Evolutionary conservation across 2,888 invertebrate species (phyloP).

Genomic region (Drosophila borealis): DNA sequence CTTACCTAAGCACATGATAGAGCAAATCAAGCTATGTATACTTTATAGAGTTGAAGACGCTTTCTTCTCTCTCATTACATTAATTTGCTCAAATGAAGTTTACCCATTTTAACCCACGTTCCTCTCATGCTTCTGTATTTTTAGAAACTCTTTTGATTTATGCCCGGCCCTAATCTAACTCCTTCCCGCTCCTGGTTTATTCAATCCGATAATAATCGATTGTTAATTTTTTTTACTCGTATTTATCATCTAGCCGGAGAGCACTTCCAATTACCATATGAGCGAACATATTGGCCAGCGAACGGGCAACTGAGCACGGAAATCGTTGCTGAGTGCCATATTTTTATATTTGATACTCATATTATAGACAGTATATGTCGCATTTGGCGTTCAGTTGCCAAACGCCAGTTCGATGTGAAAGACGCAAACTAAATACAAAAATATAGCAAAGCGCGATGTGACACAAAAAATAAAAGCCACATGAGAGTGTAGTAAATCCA

Average conservation of each 20-base stretch:
- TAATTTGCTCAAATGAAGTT: too few species aligned
- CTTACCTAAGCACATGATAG: too few species aligned
- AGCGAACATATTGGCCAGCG: constrained; percentile 47
- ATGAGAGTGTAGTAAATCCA: constrained; percentile 9
- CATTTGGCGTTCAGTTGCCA: constrained; percentile 66
- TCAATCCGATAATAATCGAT: constrained; percentile 34
- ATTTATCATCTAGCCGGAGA: constrained; percentile 18
- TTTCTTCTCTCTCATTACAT: too few species aligned
- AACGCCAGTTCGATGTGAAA: constrained; percentile 65
- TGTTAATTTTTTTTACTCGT: constrained; percentile 33
- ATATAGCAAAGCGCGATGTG: constrained; percentile 28
- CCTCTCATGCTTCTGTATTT: too few species aligned
- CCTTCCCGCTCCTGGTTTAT: background rate
- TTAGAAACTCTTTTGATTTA: background rate
- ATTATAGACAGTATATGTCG: constrained; percentile 40
- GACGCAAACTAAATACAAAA: constrained; percentile 52
- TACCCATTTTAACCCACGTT: too few species aligned
- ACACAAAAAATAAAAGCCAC: constrained; percentile 20
- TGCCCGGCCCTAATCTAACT: background rate
- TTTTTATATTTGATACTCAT: constrained; percentile 31
- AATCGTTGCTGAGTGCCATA: constrained; percentile 36
- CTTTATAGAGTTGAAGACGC: too few species aligned
- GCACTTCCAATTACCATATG: constrained; percentile 63
- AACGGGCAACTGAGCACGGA: constrained; percentile 18
- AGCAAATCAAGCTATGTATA: too few species aligned